Evolutionary conservation across 2,113 vertebrate species (phyloP), one percentile per base, ranked within the genome.

Genomic region (Hassar affinis): DNA sequence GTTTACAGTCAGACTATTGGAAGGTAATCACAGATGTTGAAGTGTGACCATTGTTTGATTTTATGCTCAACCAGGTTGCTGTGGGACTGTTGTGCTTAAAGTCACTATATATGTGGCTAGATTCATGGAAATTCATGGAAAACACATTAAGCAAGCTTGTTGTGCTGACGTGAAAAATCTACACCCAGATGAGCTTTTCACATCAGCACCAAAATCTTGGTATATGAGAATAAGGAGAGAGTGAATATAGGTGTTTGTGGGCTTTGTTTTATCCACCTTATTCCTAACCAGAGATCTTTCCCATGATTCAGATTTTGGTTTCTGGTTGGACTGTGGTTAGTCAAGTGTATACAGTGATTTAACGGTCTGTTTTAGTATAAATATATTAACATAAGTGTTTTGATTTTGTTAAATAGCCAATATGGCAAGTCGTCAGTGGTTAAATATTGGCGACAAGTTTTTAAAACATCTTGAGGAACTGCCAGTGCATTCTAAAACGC

Each of bases 1-100:
- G 95, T 98, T 97, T 98, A 97, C 97, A 99, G 90, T 94, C 95
- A 91, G 98, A 99, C 95, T 98, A 99, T 96, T 99, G 98, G 98
- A 99, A 98, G 97, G 97, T 99, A 91, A 95, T 96, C 94, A 72
- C 27, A 1, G 11, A n/a, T 51, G 30, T 14, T 42, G 9, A 25
- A 12, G 10, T 25, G 35, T 42, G 66, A 42, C 66, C 20, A 42
- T 35, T 56, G 54, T 49, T 66, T 12, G 6, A 61, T 6, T 14
- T 72, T 6, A 47, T 72, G 38, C 51, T 25, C 22, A 25, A 11
- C 6, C 6, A 42, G 22, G 38, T 61, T 30, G 59, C 56, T 18
- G 45, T 6, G 57, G 4, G 11, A 22, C 14, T 47, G 45, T 49
- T 74, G 22, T n/a, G 56, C 6, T 51, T 42, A 33, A 51, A 11